Conservation (phyloP, 2,888 invertebrate species). For the Drosophila colorata region DNA sequence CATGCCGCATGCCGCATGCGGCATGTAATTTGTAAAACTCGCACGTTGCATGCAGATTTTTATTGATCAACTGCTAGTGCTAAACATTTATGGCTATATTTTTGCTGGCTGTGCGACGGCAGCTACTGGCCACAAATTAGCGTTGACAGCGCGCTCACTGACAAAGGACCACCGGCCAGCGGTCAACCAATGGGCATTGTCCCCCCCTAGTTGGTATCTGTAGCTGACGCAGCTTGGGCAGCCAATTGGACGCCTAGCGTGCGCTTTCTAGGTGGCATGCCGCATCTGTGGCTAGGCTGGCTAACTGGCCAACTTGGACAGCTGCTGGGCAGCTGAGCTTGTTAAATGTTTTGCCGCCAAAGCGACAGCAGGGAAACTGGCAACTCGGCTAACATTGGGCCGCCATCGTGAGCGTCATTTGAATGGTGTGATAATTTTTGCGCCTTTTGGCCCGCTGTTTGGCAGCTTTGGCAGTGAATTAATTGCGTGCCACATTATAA, state of each 20-base stretch:
- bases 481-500: constrained; percentile 79
- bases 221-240: constrained; percentile 32
- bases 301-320: constrained; percentile 13
- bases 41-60: constrained; percentile 79
- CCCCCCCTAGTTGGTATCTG: constrained; percentile 1
- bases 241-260: constrained; percentile 79
- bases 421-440: constrained; percentile 84
- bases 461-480: constrained; percentile 73
- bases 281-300: constrained; percentile 43
- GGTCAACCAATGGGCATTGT: constrained; percentile 40
- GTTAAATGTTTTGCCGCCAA: constrained; percentile 79
- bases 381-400: constrained; percentile 29
- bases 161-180: constrained; percentile 69
- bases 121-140: constrained; percentile 63
- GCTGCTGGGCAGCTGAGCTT: constrained; percentile 54
- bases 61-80: constrained; percentile 53
- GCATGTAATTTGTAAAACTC: constrained; percentile 70
- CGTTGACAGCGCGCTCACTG: constrained; percentile 66
- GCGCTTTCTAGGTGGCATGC: constrained; percentile 76
- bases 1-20: not conserved
- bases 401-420: constrained; percentile 78
- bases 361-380: constrained; percentile 24
- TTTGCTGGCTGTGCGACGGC: constrained; percentile 39
- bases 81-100: constrained; percentile 73
- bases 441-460: constrained; percentile 43